Evolutionary conservation across 2,797 vertebrate species (phyloP).

Genomic region (Gymnopithys bicolor): DNA sequence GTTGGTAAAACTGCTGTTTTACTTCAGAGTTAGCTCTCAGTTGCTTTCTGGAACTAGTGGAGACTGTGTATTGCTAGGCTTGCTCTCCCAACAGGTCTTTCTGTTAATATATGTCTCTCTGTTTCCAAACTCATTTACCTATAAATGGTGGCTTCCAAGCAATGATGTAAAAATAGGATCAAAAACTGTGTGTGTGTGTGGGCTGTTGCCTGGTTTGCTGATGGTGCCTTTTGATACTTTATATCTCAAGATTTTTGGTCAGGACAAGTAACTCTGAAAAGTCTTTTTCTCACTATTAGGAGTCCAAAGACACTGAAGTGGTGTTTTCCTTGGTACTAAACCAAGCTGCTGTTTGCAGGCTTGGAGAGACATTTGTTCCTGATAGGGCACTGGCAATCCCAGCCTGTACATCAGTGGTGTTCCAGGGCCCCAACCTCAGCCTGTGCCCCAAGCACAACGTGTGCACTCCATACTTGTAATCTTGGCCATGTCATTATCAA

Average conservation of each 20-base stretch:
- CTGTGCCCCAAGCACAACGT: neutral
- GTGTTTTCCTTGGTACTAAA: neutral
- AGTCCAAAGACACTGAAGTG: neutral
- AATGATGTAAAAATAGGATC: neutral
- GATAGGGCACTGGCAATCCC: neutral
- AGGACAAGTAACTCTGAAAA: neutral
- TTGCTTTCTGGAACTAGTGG: neutral
- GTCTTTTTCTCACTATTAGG: neutral
- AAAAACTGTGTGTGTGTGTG: neutral
- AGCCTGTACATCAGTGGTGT: neutral
- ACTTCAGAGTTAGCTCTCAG: neutral
- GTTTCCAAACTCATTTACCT: neutral
- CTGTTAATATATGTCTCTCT: neutral
- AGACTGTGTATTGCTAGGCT: neutral
- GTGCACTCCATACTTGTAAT: neutral
- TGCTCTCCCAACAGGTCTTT: neutral
- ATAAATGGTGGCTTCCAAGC: neutral
- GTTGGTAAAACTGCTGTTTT: neutral
- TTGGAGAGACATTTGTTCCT: neutral
- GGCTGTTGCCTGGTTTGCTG: neutral
- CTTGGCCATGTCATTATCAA: fast-evolving
- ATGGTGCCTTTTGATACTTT: neutral
- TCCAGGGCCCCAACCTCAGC: neutral
- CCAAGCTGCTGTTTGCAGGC: neutral
- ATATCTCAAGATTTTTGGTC: neutral